Evolutionary conservation across 2,888 invertebrate species (phyloP).

Genomic region (Habroteleia sp.): DNA sequence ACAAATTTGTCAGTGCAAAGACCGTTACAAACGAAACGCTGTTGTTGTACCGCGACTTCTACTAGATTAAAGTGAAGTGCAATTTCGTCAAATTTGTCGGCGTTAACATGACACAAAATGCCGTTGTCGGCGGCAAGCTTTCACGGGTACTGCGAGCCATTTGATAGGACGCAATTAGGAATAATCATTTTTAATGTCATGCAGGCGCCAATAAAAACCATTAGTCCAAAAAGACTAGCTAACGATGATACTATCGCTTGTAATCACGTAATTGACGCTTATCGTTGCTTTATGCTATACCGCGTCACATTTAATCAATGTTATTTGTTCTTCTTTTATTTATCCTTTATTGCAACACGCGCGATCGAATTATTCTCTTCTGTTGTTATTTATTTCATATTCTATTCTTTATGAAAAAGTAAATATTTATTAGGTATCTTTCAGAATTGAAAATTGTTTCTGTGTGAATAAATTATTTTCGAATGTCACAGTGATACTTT

Average conservation of each 20-base stretch:
- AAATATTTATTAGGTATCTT: too few species aligned
- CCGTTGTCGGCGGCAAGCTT: slow-evolving; percentile 21
- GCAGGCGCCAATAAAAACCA: slow-evolving; percentile 33
- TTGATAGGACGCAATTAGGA: slow-evolving; percentile 37
- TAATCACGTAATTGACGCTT: slow-evolving; percentile 33
- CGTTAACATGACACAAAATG: slow-evolving; percentile 37
- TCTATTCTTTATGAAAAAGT: too few species aligned
- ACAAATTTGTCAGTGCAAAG: slow-evolving; percentile 69
- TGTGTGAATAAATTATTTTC: too few species aligned
- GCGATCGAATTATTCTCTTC: too few species aligned
- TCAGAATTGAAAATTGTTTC: too few species aligned
- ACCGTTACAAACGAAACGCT: slow-evolving; percentile 60
- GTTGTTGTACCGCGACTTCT: slow-evolving; percentile 50
- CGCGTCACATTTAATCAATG: slow-evolving; percentile 2
- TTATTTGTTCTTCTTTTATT: too few species aligned
- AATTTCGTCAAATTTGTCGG: slow-evolving; percentile 55
- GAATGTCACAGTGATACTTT: too few species aligned
- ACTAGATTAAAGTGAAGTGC: slow-evolving; percentile 58
- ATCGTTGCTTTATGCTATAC: slow-evolving; percentile 15
- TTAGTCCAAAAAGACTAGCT: slow-evolving; percentile 29
- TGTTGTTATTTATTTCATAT: too few species aligned
- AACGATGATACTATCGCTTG: slow-evolving; percentile 15
- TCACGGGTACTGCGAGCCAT: slow-evolving; percentile 16
- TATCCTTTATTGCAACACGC: too few species aligned
- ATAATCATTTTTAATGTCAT: slow-evolving; percentile 45